A percentile compares a stretch with the other conserved stretches of the same genome.
These are phyloP conservation scores for Drosophila trapezifrons DNA, from an alignment of 1,140 invertebrate species.

Conservation along the genomic window DNA sequence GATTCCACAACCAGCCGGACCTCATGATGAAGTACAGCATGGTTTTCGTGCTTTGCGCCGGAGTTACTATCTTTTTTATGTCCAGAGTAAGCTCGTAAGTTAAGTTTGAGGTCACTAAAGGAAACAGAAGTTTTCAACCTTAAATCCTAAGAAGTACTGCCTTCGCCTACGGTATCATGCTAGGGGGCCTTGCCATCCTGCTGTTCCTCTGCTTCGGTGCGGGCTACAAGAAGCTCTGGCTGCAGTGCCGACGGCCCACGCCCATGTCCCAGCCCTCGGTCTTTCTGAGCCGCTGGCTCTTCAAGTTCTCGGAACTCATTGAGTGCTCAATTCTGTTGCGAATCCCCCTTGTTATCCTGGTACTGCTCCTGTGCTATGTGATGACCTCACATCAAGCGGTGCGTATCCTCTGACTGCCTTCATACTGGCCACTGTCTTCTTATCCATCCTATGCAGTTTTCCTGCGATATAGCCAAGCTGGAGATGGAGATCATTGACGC, in stretches of 20 bases:
- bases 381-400: slow-evolving; percentile 30
- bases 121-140: no score
- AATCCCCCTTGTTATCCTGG: not conserved
- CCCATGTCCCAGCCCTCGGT: not conserved
- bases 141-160: not conserved
- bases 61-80: not conserved
- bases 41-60: slow-evolving; percentile 4
- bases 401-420: not conserved
- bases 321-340: slow-evolving; percentile 24
- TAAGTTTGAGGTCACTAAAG: no score
- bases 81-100: not conserved
- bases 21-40: slow-evolving; percentile 69
- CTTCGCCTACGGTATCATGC: no score
- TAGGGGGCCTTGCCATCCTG: not conserved
- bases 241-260: not conserved
- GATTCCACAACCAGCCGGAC: slow-evolving; percentile 58
- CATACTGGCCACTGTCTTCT: no score
- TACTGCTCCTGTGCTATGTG: slow-evolving; percentile 12
- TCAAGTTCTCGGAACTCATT: slow-evolving; percentile 1
- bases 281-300: slow-evolving; percentile 14
- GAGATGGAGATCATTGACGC: slow-evolving; percentile 33
- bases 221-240: slow-evolving; percentile 37
- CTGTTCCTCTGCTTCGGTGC: not conserved
- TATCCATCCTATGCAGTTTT: not conserved
- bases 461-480: slow-evolving; percentile 21